These are phyloP conservation scores for Acleris literana DNA, from an alignment of 2,888 invertebrate species.

Conservation along the genomic window DNA sequence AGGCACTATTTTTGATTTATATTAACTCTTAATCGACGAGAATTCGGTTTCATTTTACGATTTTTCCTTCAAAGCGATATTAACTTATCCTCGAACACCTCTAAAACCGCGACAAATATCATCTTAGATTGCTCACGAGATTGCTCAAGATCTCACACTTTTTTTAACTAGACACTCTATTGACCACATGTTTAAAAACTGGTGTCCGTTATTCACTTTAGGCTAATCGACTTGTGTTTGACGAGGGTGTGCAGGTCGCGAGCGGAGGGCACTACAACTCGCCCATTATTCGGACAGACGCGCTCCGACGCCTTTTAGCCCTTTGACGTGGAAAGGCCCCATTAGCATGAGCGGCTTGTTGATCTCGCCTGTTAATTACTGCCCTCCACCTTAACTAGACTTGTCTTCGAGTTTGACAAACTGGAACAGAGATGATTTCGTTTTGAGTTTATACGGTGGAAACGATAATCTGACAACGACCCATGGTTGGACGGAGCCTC, in stretches of 20 bases:
- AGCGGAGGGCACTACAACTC: conserved; percentile 64
- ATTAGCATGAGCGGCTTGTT: conserved; percentile 80
- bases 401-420: conserved; percentile 25
- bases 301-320: conserved; percentile 79
- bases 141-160: too few relatives aligned
- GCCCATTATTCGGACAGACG: conserved; percentile 80
- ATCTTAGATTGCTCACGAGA: too few relatives aligned
- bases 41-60: too few relatives aligned
- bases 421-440: conserved; percentile 11
- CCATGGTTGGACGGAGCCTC: too few relatives aligned
- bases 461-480: not conserved
- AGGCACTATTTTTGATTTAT: too few relatives aligned
- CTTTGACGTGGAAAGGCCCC: conserved; percentile 80
- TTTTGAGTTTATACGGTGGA: not conserved
- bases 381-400: conserved; percentile 67
- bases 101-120: too few relatives aligned
- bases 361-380: conserved; percentile 79
- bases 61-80: too few relatives aligned
- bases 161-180: too few relatives aligned
- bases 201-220: conserved; percentile 62
- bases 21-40: too few relatives aligned
- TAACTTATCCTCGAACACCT: too few relatives aligned
- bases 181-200: conserved; percentile 56
- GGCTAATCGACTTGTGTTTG: conserved; percentile 78
- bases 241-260: conserved; percentile 77